phyloP scores from a whole-genome alignment of 2,888 invertebrate genomes.

The Actias luna region DNA sequence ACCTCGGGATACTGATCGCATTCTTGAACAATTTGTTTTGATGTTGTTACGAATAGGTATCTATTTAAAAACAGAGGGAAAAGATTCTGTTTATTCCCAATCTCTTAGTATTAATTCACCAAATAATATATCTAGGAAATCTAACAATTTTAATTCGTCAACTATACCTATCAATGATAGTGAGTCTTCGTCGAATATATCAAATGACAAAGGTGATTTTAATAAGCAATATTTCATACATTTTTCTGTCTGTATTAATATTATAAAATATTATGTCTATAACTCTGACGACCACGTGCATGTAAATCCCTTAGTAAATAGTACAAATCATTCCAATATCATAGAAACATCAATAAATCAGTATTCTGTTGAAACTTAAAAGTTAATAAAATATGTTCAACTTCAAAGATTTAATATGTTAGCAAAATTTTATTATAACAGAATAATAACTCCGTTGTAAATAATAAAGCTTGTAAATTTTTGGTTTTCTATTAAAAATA shows the following conservation, averaged over 20 bases:
- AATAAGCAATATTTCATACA: neutral
- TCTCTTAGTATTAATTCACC: conserved; percentile 30
- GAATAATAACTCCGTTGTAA: no score
- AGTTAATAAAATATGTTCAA: no score
- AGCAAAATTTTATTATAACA: no score
- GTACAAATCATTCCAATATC: no score
- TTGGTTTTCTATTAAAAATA: no score
- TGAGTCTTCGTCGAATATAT: neutral
- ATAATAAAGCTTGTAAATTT: no score
- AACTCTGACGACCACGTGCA: no score
- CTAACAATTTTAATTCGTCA: conserved; percentile 34
- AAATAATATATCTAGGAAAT: conserved; percentile 22
- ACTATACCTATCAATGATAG: conserved; percentile 24
- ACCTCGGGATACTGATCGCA: conserved; percentile 66
- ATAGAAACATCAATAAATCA: no score
- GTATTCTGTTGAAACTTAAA: no score
- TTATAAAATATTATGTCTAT: no score
- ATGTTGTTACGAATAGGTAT: conserved; percentile 65
- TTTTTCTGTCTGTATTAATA: neutral
- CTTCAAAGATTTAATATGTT: no score
- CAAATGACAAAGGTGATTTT: neutral
- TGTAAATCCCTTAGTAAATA: no score
- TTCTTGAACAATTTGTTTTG: conserved; percentile 67
- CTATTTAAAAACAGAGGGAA: conserved; percentile 48
- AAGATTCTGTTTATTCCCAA: conserved; percentile 34